Base-by-base conservation (phyloP, 30 jellyfish, hydroid and myxozoan genomes). In the Pelagia noctiluca region DNA sequence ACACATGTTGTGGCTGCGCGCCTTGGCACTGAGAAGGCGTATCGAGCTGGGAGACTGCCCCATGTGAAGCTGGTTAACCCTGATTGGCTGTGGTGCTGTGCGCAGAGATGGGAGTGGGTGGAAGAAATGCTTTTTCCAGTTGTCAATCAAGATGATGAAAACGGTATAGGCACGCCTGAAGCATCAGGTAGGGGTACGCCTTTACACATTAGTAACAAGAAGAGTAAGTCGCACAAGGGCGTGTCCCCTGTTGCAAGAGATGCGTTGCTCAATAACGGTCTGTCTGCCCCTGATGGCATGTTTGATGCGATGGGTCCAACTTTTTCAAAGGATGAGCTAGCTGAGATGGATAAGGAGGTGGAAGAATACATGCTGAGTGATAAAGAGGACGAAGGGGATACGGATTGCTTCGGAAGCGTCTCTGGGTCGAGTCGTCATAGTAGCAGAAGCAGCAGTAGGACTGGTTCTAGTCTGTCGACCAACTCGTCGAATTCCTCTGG, bases 1-100 rank as follows among this genome's bases (percentile, higher is more conserved):
- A 94, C 99, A 48, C 99, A 94, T 65, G 96, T 94, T 18, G 79
- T 94, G 7, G 99, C 99, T 22, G 99, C 99, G 2, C 88, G 99
- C 13, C 97, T 83, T 48, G 99, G 99, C 19, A 94, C 99, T 1
- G 97, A 94, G 63, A 94, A 94, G 53, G 99, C 99, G 18, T 83
- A 83, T 67, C 82, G 81, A 19, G 99, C 99, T 4, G 71, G 54
- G 57, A 94, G 77, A 52, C 26, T 76, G 24, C 82, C 88, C 1
- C 89, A 77, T 35, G 88, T 94, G 10, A 60, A 88, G 68, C 85
- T 94, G 29, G 99, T 94, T 21, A 93, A 89, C 36, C 97, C 97
- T 1, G 84, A 88, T 36, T 94, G 99, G 99, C 86, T 94, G 19
- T 94, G 99, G 99, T 88, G 97, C 66, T 85, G 96, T 65, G 82